phyloP scores from a whole-genome alignment of 2,113 vertebrate genomes.

The Megaceryle torquata region DNA sequence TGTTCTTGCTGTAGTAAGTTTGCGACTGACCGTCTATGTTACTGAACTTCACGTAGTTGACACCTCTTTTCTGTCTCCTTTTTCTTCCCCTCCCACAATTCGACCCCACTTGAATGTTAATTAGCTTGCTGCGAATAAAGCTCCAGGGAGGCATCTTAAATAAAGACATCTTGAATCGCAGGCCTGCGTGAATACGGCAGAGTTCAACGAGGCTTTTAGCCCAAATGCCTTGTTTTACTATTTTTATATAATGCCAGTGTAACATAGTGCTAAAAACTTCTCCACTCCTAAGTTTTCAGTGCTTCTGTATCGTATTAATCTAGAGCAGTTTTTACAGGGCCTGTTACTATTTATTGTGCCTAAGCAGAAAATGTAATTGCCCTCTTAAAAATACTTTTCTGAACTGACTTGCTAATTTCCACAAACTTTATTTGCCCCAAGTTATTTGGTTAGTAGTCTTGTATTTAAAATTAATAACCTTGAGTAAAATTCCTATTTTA shows the following conservation, averaged over 20 bases:
- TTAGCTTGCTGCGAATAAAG: slow-evolving; percentile 59
- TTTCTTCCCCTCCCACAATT: slow-evolving; percentile 31
- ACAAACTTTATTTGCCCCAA: slow-evolving; percentile 45
- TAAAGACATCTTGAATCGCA: slow-evolving; percentile 65
- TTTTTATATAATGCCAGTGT: slow-evolving; percentile 12
- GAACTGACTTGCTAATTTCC: slow-evolving; percentile 38
- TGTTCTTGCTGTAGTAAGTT: slow-evolving; percentile 31
- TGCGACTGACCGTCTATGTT: slow-evolving; percentile 14
- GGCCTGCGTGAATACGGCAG: slow-evolving; percentile 31
- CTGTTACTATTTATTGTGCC: slow-evolving; percentile 54
- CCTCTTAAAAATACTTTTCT: slow-evolving; percentile 48
- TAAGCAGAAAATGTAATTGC: slow-evolving; percentile 60
- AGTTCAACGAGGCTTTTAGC: slow-evolving; percentile 45
- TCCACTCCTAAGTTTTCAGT: not conserved
- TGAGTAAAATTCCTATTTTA: not conserved
- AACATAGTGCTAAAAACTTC: not conserved
- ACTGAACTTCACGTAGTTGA: slow-evolving; percentile 52
- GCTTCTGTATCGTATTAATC: slow-evolving; percentile 39
- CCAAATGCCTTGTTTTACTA: slow-evolving; percentile 40
- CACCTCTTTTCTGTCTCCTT: slow-evolving; percentile 13
- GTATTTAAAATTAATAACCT: slow-evolving; percentile 24
- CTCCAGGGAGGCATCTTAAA: slow-evolving; percentile 50
- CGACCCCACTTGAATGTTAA: slow-evolving; percentile 65
- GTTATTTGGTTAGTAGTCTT: not conserved
- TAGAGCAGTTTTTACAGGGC: slow-evolving; percentile 42